Conservation (phyloP, 2,888 invertebrate genomes). For the Mesorhabditis spiculigera region DNA sequence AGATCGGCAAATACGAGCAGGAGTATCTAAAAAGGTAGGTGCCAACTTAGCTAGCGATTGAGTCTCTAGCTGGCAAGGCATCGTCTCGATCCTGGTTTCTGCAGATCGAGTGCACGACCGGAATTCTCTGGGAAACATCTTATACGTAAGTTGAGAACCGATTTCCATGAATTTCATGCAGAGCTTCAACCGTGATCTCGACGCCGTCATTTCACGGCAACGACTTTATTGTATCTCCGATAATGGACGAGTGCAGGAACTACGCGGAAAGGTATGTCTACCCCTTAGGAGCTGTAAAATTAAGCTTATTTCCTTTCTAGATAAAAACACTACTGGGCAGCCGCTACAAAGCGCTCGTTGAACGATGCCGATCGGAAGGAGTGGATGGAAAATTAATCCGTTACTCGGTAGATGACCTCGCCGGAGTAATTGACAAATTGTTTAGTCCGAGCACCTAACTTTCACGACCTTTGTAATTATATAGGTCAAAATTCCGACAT, state of each 20-base stretch:
- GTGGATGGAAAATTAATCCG: background rate
- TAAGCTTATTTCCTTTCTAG: background rate
- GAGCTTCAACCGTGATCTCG: slow-evolving; percentile 51
- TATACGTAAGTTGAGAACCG: background rate
- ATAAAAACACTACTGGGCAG: background rate
- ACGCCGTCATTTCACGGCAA: slow-evolving; percentile 42
- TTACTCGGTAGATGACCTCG: background rate
- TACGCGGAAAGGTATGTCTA: background rate
- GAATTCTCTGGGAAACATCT: background rate
- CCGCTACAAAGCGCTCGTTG: background rate
- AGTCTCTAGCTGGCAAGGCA: slow-evolving; percentile 37
- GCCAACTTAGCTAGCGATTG: slow-evolving; percentile 7
- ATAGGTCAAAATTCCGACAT: background rate
- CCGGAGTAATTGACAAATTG: background rate
- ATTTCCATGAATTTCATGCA: slow-evolving; percentile 11
- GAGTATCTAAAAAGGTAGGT: slow-evolving; percentile 35
- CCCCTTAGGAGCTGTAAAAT: background rate
- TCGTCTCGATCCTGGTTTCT: slow-evolving; percentile 22
- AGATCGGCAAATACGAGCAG: slow-evolving; percentile 40
- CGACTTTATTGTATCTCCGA: slow-evolving; percentile 50
- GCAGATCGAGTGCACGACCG: slow-evolving; percentile 16
- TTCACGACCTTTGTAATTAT: background rate
- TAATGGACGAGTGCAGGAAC: background rate
- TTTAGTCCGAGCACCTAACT: background rate
- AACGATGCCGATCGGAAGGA: background rate